Base-by-base conservation (phyloP, 2,113 vertebrate genomes). In the Sphaerodactylus townsendi region DNA sequence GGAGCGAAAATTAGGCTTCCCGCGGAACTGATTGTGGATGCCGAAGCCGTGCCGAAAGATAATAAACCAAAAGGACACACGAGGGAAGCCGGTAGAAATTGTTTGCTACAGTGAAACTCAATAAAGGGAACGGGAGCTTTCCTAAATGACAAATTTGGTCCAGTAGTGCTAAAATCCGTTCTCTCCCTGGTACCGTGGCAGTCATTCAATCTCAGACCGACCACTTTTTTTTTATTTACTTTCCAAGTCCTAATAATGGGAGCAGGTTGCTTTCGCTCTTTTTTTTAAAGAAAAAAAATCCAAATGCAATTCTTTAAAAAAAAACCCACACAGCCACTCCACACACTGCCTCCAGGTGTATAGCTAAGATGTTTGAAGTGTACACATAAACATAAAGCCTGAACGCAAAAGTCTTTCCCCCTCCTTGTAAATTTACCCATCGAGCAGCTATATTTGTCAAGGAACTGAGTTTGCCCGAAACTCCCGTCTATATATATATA, bases 121-220 rank as follows among this genome's bases (percentile, higher is more conserved):
- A 96, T 96, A 95, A 96, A 97, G 96, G 95, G 95, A 97, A 92
- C 93, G 73, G 87, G 95, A 95, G 95, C 95, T 94, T 94, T 95
- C 95, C 93, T 95, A 95, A 96, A 95, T 96, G 95, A 96, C 95
- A 96, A 96, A 97, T 96, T 96, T 95, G 95, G 95, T 96, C 93
- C 94, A 93, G 93, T 3, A 79, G 93, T 94, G 94, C 94, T 96
- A 95, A 96, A 96, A 96, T 94, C 95, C 92, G 93, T 91, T 89
- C 90, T 92, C 94, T 94, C 94, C 81, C 91, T 62, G 91, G 95
- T 87, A 93, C 89, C 90, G 83, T 87, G 39, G 77, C 78, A 80
- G 93, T 93, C 91, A 90, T 93, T 93, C 93, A 48, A 85, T 93
- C 93, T 92, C 75, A 72, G 93, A 91, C 84, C 89, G 90, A 92